Evolutionary conservation across 2,888 invertebrate genomes (phyloP), one percentile per base, ranked within the genome.

Genomic region (Himalopsyche kuldschensis): DNA sequence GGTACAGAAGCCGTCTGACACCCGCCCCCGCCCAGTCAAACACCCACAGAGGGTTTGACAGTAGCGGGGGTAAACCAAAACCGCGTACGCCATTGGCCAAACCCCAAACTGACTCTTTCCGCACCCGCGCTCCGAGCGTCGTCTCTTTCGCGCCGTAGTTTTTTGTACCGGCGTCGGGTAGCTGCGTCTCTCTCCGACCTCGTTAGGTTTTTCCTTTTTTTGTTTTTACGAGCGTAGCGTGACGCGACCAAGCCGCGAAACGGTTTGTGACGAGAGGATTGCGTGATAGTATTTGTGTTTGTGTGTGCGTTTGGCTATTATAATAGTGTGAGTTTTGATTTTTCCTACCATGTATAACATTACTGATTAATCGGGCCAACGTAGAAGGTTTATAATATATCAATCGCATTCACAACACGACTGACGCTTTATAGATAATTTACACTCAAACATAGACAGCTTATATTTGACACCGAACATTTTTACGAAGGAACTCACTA

Each of bases 91-190:
- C 85, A 85, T 86, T 85, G 86, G 86, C 86, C 85, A 86, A 86
- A 86, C 86, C 86, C 85, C 86, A 86, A 86, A 86, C 86, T 86
- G 86, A 85, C 86, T 85, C 85, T 85, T 85, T 85, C 86, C 85
- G 84, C 85, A 85, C 85, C 85, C 85, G 84, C 85, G 80, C 84
- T 79, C 32, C 77, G 55, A 79, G 76, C 76, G 31, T 81, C 75
- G 79, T 85, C 85, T 82, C 84, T 82, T 69, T 85, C 84, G 24
- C 82, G 41, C 84, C 75, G 35, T 31, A 32, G 77, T 46, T 31
- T 35, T 80, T 80, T 20, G 81, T 24, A 24, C 78, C 48, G 78
- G 75, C 69, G 77, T 77, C 80, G 77, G 35, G 24, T 75, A 79
- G 30, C 81, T 79, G 63, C 24, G 76, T 84, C 84, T 76, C 84